Base-by-base conservation (phyloP, 2,888 invertebrate species). In the Pyralis farinalis region DNA sequence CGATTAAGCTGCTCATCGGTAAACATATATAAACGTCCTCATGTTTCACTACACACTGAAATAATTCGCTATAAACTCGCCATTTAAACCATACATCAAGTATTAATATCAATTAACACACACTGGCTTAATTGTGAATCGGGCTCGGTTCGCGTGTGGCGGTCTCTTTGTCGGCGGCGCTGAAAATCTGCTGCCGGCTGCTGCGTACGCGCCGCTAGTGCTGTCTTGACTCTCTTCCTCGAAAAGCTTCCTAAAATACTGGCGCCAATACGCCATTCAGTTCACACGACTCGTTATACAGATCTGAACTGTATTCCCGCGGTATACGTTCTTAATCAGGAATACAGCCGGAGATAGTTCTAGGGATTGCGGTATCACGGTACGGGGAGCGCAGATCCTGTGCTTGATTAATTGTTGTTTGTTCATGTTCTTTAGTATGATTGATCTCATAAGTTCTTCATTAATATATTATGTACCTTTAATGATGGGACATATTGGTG, bases 101-200 rank as follows among this genome's bases (percentile, higher is more conserved):
- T 80, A 85, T 88, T 88, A 87, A 85, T 86, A 84, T 80, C 86
- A 88, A 87, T 88, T 88, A 87, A 84, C 86, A 82, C 85, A 86
- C 85, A 79, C 86, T 75, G 83, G 76, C 82, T 83, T 87, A 87
- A 87, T 87, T 84, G 85, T 84, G 85, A 81, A 80, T 83, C 84
- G 78, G 78, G 81, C 71, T 67, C 66, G 71, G 74, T 71, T 84
- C 85, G 86, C 87, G 86, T 86, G 87, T 82, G 83, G 85, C 86
- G 85, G 83, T 64, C 55, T 58, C 85, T 88, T 88, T 88, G 88
- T 82, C 83, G 85, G 86, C 69, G 51, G 55, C 58, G 69, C 39
- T 39, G 61, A 65, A 69, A 71, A 62, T 66, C 63, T 61, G 62
- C 56, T 31, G 31, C 41, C 53, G 57, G 60, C 60, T 61, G 72